Evolutionary conservation across 30 jellyfish, hydroid and myxozoan species (phyloP).

Genomic region (Chrysaora quinquecirrha): DNA sequence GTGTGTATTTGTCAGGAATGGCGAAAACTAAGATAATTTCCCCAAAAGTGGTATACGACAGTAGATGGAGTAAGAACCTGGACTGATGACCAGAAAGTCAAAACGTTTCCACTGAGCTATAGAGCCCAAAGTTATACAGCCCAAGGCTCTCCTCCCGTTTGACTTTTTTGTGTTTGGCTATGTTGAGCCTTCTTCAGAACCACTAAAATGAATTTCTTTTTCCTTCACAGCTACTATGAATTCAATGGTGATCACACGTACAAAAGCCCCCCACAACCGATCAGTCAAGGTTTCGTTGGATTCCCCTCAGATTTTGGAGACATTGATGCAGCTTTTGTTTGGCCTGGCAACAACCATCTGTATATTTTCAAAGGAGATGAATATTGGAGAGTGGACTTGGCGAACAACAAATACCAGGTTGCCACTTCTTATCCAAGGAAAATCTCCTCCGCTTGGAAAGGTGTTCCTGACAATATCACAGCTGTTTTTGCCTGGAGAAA

Average conservation of each 20-base stretch:
- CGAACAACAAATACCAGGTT: slow-evolving; percentile 11
- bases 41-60: too few species aligned
- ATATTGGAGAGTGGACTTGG: slow-evolving; percentile 58
- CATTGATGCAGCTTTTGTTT: slow-evolving; percentile 79
- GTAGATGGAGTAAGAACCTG: too few species aligned
- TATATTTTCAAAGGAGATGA: slow-evolving; percentile 84
- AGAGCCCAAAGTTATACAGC: too few species aligned
- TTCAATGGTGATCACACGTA: slow-evolving; percentile 47
- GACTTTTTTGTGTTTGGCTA: too few species aligned
- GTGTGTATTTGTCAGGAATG: too few species aligned
- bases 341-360: slow-evolving; percentile 73
- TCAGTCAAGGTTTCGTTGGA: slow-evolving; percentile 68
- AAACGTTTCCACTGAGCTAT: too few species aligned
- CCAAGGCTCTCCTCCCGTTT: too few species aligned
- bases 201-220: too few species aligned
- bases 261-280: slow-evolving; percentile 55
- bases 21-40: too few species aligned
- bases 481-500: slow-evolving; percentile 82
- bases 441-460: slow-evolving; percentile 74
- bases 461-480: slow-evolving; percentile 77
- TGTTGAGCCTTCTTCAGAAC: too few species aligned
- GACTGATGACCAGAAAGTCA: too few species aligned
- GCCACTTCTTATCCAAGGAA: slow-evolving; percentile 60
- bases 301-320: slow-evolving; percentile 65
- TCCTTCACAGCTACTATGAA: slow-evolving; percentile 68